Percentiles rank a stretch among this genome's conserved stretches.
Conservation (phyloP, 2,797 vertebrate species). For the Sebastes miniatus region DNA sequence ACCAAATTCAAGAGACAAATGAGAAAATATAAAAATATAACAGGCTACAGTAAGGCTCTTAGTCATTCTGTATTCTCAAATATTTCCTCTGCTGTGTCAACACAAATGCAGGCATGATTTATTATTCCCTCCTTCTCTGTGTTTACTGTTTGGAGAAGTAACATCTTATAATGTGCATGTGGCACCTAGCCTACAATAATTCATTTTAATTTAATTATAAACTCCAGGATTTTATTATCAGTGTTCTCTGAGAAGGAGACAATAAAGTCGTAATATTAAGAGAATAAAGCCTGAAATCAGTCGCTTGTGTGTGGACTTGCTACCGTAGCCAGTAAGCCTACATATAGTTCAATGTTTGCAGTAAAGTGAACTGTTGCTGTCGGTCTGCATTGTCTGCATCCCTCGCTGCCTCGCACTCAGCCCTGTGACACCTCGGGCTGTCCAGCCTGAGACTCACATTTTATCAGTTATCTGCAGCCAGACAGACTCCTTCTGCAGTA, state of each 20-base stretch:
- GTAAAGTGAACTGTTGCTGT: neutral
- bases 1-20: neutral
- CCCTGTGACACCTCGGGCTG: neutral
- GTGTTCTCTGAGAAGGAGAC: too few relatives aligned
- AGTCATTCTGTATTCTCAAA: neutral
- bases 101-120: neutral
- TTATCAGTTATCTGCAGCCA: slow-evolving; percentile 28
- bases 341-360: neutral
- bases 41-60: neutral
- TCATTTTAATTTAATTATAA: neutral
- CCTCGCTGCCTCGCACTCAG: neutral
- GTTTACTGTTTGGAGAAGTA: neutral
- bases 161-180: neutral
- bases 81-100: neutral
- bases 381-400: neutral
- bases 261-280: neutral
- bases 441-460: neutral
- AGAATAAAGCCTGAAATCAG: neutral
- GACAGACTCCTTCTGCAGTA: slow-evolving; percentile 8
- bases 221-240: neutral
- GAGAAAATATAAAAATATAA: neutral
- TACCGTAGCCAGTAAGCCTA: neutral
- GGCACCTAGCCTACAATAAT: neutral
- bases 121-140: neutral
- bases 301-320: neutral